Evolutionary conservation across 2,888 invertebrate species (phyloP), one percentile per base, ranked within the genome.

Genomic region (Pollenia angustigena): DNA sequence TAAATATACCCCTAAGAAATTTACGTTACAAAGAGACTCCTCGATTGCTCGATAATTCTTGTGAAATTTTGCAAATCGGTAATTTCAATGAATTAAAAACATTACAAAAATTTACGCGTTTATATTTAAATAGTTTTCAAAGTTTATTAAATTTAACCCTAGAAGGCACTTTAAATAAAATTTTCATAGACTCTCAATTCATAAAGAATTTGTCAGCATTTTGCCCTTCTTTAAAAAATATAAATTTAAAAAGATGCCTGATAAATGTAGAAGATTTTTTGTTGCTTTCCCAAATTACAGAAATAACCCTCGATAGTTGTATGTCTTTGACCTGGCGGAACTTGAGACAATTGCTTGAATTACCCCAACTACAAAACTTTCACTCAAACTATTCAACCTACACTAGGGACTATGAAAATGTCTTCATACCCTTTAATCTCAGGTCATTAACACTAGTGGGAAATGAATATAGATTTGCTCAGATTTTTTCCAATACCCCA

Each of bases 301-400:
- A 82, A 69, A 11, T 82, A 40, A 14, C 50, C 11, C 68, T 76
- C 8, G 52, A 69, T 8, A 54, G 50, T 18, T 82, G 82, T 23
- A 69, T 46, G 46, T 76, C 60, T 18, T 60, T 82, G n/a, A 82
- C 75, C 10, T 82, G 82, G 82, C 44, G 52, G 8, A 82, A 82
- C 54, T 46, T 82, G 12, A 82, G n/a, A 23, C 75, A 82, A 54
- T 32, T 82, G 8, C 46, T 68, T n/a, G 52, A 46, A 18, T 46
- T 72, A 40, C 54, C 72, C 1, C 44, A 46, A 1, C 7, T 82
- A 16, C 1, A 14, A 18, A 18, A 4, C 7, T 82, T 75, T 32
- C 60, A 52, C 18, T 48, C 68, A n/a, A 69, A 32, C 2, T 16
- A 54, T 32, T 75, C 81, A 6, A 60, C 40, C 2, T 81, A 66